Evolutionary conservation across 2,797 vertebrate species (phyloP).

Genomic region (Sternarchorhynchus goeldii): DNA sequence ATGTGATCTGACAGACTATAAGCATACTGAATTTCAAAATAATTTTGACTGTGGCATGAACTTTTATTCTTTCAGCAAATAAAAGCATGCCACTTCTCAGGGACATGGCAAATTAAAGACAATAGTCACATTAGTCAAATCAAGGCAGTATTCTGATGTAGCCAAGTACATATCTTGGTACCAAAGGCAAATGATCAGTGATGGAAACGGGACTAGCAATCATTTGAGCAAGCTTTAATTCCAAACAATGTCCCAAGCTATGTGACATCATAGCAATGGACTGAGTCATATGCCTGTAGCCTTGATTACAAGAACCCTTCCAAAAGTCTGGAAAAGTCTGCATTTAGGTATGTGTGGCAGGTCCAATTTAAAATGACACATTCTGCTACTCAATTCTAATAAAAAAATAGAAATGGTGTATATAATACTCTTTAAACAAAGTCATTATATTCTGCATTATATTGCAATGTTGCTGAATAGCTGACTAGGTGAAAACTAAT

Average conservation of each 20-base stretch:
- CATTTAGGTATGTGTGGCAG: background rate
- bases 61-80: slow-evolving; percentile 30
- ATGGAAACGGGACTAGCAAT: background rate
- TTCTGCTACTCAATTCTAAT: background rate
- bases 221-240: background rate
- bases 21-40: slow-evolving; percentile 33
- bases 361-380: background rate
- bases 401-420: background rate
- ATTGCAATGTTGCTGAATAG: background rate
- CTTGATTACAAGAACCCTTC: background rate
- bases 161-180: background rate
- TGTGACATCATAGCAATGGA: background rate
- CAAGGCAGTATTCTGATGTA: background rate
- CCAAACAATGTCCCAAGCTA: background rate
- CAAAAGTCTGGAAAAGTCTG: background rate
- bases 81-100: slow-evolving; percentile 26
- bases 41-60: slow-evolving; percentile 10
- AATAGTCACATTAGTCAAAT: background rate
- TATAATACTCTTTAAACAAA: slow-evolving; percentile 19
- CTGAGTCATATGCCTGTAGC: background rate
- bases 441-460: slow-evolving; percentile 11
- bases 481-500: slow-evolving; percentile 8
- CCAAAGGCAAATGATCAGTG: background rate
- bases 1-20: background rate
- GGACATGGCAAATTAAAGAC: background rate